Conservation (phyloP, 1,140 invertebrate genomes). For the Hycleus cichorii region DNA sequence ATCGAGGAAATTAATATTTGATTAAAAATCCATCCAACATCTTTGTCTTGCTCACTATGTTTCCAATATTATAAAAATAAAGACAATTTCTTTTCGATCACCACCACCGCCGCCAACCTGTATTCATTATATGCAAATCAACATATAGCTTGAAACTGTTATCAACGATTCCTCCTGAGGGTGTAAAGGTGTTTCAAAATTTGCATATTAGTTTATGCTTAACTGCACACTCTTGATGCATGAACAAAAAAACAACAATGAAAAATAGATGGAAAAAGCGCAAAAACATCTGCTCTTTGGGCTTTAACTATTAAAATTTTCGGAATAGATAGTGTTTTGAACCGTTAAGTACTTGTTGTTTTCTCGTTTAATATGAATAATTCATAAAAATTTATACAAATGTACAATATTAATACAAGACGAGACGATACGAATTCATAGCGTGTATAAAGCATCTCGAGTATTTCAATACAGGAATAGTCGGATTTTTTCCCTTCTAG, state of each 20-base stretch:
- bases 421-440: neutral
- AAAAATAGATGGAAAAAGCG: slow-evolving; percentile 5
- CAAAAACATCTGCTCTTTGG: slow-evolving; percentile 11
- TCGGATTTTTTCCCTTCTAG: neutral
- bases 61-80: too few species aligned
- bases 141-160: slow-evolving; percentile 8
- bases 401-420: neutral
- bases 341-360: too few species aligned
- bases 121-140: slow-evolving; percentile 11
- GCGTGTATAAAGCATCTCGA: neutral
- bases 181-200: slow-evolving; percentile 12
- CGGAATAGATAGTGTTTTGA: too few species aligned
- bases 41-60: too few species aligned
- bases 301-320: neutral
- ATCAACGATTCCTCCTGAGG: slow-evolving; percentile 7
- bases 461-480: neutral
- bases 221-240: slow-evolving; percentile 4
- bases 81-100: too few species aligned
- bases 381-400: neutral
- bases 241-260: too few species aligned
- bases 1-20: too few species aligned
- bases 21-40: too few species aligned
- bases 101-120: too few species aligned
- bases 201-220: slow-evolving; percentile 13
- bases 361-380: neutral